Evolutionary conservation across 2,888 invertebrate species (phyloP).

Genomic region (Gari tellinella): DNA sequence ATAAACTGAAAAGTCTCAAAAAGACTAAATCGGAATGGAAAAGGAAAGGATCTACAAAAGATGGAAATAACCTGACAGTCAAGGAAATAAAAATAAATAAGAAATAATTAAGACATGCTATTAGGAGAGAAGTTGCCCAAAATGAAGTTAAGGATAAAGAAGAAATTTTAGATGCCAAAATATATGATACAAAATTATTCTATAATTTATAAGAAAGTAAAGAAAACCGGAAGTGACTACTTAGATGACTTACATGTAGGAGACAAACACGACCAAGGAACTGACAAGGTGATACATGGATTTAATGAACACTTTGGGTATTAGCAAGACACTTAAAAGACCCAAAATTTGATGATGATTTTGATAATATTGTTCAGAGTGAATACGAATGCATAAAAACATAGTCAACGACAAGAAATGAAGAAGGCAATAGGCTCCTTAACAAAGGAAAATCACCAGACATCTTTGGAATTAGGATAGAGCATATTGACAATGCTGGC

Average conservation of each 20-base stretch:
- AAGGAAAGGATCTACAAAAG: too few species aligned
- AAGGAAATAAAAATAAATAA: neutral
- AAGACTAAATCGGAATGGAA: too few species aligned
- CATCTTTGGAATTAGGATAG: slow-evolving; percentile 16
- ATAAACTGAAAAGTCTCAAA: too few species aligned
- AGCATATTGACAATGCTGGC: slow-evolving; percentile 18
- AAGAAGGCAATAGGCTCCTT: slow-evolving; percentile 13
- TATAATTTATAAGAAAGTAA: neutral
- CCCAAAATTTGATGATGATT: neutral
- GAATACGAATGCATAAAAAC: too few species aligned
- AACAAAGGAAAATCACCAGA: slow-evolving; percentile 33
- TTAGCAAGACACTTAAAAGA: neutral
- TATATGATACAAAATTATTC: too few species aligned
- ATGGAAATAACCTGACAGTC: too few species aligned
- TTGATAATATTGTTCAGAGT: neutral
- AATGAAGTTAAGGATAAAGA: neutral
- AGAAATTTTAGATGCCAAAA: too few species aligned
- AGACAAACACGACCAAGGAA: neutral
- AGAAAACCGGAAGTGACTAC: neutral
- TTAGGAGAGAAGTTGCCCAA: neutral
- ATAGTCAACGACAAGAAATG: slow-evolving; percentile 5
- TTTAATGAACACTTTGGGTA: neutral
- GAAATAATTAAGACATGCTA: neutral
- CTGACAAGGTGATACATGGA: neutral
- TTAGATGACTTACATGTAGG: slow-evolving; percentile 2